A percentile compares a stretch with the other conserved stretches of the same genome.
phyloP scores from a whole-genome alignment of 1,140 invertebrate genomes.

The Aradophagus sp. region DNA sequence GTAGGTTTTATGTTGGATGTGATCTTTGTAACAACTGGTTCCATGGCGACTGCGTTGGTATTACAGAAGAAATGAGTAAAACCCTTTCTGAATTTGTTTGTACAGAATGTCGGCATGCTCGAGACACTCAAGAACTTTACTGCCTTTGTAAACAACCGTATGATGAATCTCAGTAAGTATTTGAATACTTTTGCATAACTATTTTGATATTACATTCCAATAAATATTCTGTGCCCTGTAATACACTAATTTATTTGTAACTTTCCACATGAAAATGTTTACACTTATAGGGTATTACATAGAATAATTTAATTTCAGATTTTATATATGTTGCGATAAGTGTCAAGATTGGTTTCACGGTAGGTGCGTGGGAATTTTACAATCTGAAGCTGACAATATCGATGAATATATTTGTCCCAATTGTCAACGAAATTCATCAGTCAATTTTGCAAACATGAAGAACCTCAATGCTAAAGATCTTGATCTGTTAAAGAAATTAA shows the following conservation, averaged over 20 bases:
- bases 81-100: slow-evolving; percentile 93
- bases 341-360: slow-evolving; percentile 99
- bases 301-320: slow-evolving; percentile 80
- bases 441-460: slow-evolving; percentile 93
- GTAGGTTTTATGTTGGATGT: slow-evolving; percentile 97
- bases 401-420: slow-evolving; percentile 97
- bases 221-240: too few relatives aligned
- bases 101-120: slow-evolving; percentile 87
- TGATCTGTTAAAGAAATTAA: slow-evolving; percentile 86
- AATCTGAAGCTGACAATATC: slow-evolving; percentile 94
- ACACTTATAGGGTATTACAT: too few relatives aligned
- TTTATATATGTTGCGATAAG: slow-evolving; percentile 98
- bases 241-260: too few relatives aligned
- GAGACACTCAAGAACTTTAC: slow-evolving; percentile 93
- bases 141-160: slow-evolving; percentile 97
- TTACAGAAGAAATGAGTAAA: slow-evolving; percentile 94
- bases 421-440: slow-evolving; percentile 91
- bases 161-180: slow-evolving; percentile 95
- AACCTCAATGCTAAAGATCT: slow-evolving; percentile 88
- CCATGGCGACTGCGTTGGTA: slow-evolving; percentile 96
- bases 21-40: slow-evolving; percentile 99
- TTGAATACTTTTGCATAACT: background rate
- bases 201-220: too few relatives aligned
- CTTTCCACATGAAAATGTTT: too few relatives aligned
- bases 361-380: slow-evolving; percentile 95